Base-by-base conservation (phyloP, 2,888 invertebrate genomes). In the Cheiracanthium punctorium region DNA sequence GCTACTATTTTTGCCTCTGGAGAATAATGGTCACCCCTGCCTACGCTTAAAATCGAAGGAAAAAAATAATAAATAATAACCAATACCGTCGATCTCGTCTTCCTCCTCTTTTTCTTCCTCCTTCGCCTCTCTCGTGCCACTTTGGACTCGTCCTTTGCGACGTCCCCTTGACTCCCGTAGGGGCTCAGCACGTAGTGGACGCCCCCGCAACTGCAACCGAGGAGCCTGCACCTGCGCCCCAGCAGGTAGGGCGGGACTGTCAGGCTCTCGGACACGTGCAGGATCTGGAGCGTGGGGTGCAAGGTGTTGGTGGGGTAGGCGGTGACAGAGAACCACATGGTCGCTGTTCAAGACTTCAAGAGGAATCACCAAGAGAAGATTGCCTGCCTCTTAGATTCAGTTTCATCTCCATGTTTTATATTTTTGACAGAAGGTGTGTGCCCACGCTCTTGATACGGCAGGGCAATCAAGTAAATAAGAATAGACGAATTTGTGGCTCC, bases 291-390 rank as follows among this genome's bases (percentile, higher is more conserved):
- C 1, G 80, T 80, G 1, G 88, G 88, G 64, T 87, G 76, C 1
- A 88, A 76, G 17, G 88, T 88, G 29, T 88, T 88, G 0, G 87
- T 80, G 17, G 88, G 88, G 30, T 88, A 88, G 37, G 80, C 77
- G 0, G 86, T 84, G 64, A 88, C 77, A 12, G 87, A 82, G 32
- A 88, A 88, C 88, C 88, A 88, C 88, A 88, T 88, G 1, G 58
- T n/a, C 24, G 10, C 37, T 4, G 37, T 37, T 37, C n/a, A n/a
- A n/a, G n/a, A n/a, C n/a, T n/a, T n/a, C n/a, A n/a, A n/a, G n/a
- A n/a, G n/a, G n/a, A n/a, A n/a, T n/a, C n/a, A n/a, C n/a, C n/a
- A n/a, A n/a, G n/a, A n/a, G n/a, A n/a, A n/a, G n/a, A n/a, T n/a
- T n/a, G n/a, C n/a, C n/a, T n/a, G n/a, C n/a, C n/a, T n/a, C n/a